Evolutionary conservation across 2,888 invertebrate genomes (phyloP).

Genomic region (Empis livida): DNA sequence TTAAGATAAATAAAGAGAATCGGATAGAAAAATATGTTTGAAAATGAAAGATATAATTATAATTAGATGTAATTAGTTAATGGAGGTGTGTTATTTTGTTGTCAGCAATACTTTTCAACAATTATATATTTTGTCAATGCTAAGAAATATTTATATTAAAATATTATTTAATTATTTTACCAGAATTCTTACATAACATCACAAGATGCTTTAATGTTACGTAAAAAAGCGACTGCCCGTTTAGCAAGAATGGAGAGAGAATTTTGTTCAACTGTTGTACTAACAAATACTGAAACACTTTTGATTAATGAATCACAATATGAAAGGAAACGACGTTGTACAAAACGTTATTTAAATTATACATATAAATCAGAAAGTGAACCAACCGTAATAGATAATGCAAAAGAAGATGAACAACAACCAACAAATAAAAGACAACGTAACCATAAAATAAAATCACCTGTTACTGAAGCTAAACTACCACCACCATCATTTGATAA

Average conservation of each 20-base stretch:
- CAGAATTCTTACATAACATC: constrained; percentile 29
- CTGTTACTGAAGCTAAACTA: background rate
- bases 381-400: constrained; percentile 1
- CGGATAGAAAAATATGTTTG: too few relatives aligned
- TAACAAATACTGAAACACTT: constrained; percentile 50
- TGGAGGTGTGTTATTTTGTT: too few relatives aligned
- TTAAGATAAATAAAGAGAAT: too few relatives aligned
- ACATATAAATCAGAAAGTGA: constrained; percentile 15
- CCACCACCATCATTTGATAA: constrained; percentile 8
- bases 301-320: constrained; percentile 43
- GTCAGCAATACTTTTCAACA: too few relatives aligned
- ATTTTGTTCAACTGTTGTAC: constrained; percentile 57
- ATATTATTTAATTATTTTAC: too few relatives aligned
- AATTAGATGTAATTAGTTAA: too few relatives aligned
- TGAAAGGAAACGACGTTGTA: constrained; percentile 40
- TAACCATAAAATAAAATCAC: background rate
- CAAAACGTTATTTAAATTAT: constrained; percentile 46
- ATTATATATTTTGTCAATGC: too few relatives aligned
- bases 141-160: too few relatives aligned
- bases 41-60: too few relatives aligned
- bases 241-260: constrained; percentile 57
- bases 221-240: constrained; percentile 35
- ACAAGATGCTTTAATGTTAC: constrained; percentile 31
- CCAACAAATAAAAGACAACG: constrained; percentile 2
- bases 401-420: constrained; percentile 1